Evolutionary conservation across 2,888 invertebrate genomes (phyloP).

Genomic region (Pristionchus japonicus): DNA sequence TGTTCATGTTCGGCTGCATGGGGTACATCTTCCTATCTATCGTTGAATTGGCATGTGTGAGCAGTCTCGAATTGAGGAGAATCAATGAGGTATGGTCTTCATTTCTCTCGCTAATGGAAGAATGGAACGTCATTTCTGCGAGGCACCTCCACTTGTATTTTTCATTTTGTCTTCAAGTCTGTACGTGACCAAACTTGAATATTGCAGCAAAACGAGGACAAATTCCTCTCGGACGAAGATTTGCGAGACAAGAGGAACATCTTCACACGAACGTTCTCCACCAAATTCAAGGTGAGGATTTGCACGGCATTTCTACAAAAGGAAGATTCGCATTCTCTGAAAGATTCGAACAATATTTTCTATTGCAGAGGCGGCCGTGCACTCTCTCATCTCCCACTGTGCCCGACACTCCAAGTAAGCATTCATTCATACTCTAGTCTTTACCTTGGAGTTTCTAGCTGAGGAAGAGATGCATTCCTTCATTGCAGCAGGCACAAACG

Average conservation of each 20-base stretch:
- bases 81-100: background rate
- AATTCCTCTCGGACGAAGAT: slow-evolving; percentile 64
- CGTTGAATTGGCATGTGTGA: slow-evolving; percentile 67
- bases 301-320: background rate
- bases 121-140: no score
- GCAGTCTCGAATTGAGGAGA: slow-evolving; percentile 58
- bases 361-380: background rate
- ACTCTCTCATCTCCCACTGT: background rate
- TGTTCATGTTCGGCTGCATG: slow-evolving; percentile 74
- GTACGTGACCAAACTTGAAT: background rate
- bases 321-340: background rate
- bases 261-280: slow-evolving; percentile 63
- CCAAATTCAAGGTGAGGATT: slow-evolving; percentile 51
- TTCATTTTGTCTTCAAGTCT: background rate
- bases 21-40: slow-evolving; percentile 73
- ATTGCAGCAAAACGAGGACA: slow-evolving; percentile 49
- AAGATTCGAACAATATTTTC: no score
- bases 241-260: slow-evolving; percentile 51
- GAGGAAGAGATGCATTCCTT: background rate
- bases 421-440: no score
- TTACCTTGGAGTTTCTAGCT: background rate
- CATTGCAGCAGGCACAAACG: background rate
- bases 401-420: slow-evolving; percentile 26
- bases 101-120: no score
- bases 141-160: background rate